Evolutionary conservation across 2,888 invertebrate genomes (phyloP).

Genomic region (Xylocampa areola): DNA sequence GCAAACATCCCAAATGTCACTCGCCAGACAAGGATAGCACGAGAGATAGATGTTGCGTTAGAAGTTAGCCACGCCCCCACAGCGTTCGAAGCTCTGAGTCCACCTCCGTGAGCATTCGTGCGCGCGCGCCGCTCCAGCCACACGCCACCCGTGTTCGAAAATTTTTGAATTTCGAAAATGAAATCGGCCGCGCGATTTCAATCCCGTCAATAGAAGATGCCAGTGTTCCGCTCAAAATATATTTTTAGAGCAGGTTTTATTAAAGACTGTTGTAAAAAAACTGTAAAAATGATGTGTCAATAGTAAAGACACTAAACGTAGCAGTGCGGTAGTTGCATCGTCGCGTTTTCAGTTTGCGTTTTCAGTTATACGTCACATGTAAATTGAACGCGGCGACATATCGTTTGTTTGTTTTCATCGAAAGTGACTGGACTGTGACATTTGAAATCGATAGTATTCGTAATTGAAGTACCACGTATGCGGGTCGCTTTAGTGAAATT

Average conservation of each 20-base stretch:
- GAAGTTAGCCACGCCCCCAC: slow-evolving; percentile 84
- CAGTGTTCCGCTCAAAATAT: slow-evolving; percentile 62
- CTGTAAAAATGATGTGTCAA: slow-evolving; percentile 64
- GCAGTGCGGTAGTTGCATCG: slow-evolving; percentile 65
- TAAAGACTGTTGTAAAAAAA: slow-evolving; percentile 43
- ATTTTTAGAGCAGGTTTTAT: slow-evolving; percentile 43
- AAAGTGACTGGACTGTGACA: slow-evolving; percentile 86
- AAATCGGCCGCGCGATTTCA: slow-evolving; percentile 76
- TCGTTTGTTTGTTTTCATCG: slow-evolving; percentile 76
- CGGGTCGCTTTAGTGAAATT: slow-evolving; percentile 71
- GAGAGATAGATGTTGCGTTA: slow-evolving; percentile 86
- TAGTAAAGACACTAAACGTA: slow-evolving; percentile 63
- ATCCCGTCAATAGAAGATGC: slow-evolving; percentile 67
- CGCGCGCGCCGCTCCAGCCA: slow-evolving; percentile 84
- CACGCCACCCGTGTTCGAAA: slow-evolving; percentile 76
- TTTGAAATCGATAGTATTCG: slow-evolving; percentile 79
- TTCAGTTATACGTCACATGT: slow-evolving; percentile 78
- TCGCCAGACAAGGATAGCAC: slow-evolving; percentile 69
- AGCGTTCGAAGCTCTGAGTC: slow-evolving; percentile 78
- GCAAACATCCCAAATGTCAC: slow-evolving; percentile 31
- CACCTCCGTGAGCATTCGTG: slow-evolving; percentile 87
- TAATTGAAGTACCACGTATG: slow-evolving; percentile 73
- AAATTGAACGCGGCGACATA: slow-evolving; percentile 70
- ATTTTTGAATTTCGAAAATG: slow-evolving; percentile 68
- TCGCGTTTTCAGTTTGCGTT: slow-evolving; percentile 78